Evolutionary conservation across 2,797 vertebrate species (phyloP).

Genomic region (Xiphophorus birchmanni): DNA sequence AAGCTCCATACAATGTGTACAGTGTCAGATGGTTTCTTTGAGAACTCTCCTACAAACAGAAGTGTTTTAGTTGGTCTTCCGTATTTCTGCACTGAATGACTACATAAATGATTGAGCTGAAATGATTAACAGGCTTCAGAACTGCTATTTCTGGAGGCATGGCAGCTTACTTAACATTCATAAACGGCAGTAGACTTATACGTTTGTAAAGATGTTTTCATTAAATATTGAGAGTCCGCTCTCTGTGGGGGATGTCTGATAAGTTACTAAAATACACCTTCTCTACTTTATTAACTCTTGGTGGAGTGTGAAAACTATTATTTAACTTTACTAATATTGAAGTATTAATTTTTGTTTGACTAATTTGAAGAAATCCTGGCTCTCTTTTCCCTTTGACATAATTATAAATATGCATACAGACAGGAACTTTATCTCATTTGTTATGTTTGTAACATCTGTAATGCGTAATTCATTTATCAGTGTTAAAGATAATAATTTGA

Average conservation of each 20-base stretch:
- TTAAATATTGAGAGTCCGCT: not conserved
- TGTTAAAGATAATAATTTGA: not conserved
- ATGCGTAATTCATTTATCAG: not conserved
- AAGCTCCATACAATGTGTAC: constrained; percentile 52
- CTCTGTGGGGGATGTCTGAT: not conserved
- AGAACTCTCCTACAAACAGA: constrained; percentile 10
- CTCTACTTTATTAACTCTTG: not conserved
- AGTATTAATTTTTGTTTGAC: not conserved
- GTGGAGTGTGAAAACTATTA: not conserved
- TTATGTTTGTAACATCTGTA: not conserved
- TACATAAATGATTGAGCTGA: not conserved
- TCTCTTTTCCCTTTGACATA: not conserved
- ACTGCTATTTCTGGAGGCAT: not conserved
- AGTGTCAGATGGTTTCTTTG: constrained; percentile 42
- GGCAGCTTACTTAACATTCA: not conserved
- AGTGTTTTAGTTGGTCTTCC: not conserved
- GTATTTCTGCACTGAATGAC: constrained; percentile 3
- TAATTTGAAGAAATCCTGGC: not conserved
- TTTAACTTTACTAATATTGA: not conserved
- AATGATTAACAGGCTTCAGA: not conserved
- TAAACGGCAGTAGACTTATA: not conserved
- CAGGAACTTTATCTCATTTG: too few relatives aligned
- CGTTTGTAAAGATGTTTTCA: not conserved
- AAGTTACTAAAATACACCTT: not conserved
- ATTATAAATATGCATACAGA: not conserved